Evolutionary conservation across 2,797 vertebrate species (phyloP).

Genomic region (Anguilla anguilla): DNA sequence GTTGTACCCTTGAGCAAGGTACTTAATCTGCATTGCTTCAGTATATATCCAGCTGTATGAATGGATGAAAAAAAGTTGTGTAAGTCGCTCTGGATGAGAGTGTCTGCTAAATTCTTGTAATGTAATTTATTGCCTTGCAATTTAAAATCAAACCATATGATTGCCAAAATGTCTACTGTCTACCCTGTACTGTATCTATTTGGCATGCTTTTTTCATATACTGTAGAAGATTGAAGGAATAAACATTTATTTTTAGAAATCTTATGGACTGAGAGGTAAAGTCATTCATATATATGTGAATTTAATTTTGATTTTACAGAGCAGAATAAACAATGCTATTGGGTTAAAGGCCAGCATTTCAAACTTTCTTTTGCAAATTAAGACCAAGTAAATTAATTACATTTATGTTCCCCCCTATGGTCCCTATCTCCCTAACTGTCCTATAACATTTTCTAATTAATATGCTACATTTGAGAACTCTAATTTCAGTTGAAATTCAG

Average conservation of each 20-base stretch:
- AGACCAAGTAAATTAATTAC: background rate
- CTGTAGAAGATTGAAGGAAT: background rate
- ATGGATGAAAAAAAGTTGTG: too few relatives aligned
- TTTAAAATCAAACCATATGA: background rate
- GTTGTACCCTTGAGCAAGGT: too few relatives aligned
- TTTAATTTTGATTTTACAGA: background rate
- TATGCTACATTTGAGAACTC: background rate
- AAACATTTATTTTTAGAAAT: slow-evolving; percentile 1
- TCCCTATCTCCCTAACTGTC: too few relatives aligned
- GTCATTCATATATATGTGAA: background rate
- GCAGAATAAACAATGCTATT: background rate
- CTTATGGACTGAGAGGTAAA: background rate
- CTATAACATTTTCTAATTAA: background rate
- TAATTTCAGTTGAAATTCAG: background rate
- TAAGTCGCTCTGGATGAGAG: too few relatives aligned
- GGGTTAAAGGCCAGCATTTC: too few relatives aligned
- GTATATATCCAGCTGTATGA: too few relatives aligned
- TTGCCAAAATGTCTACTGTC: background rate
- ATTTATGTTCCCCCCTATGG: background rate
- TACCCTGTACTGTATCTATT: background rate
- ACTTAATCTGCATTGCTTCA: too few relatives aligned
- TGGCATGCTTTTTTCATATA: slow-evolving; percentile 4
- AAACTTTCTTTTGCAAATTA: background rate
- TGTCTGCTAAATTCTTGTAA: too few relatives aligned
- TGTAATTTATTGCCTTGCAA: background rate